Evolutionary conservation across 2,113 vertebrate genomes (phyloP), one percentile per base, ranked within the genome.

Genomic region (Varanus salvator): DNA sequence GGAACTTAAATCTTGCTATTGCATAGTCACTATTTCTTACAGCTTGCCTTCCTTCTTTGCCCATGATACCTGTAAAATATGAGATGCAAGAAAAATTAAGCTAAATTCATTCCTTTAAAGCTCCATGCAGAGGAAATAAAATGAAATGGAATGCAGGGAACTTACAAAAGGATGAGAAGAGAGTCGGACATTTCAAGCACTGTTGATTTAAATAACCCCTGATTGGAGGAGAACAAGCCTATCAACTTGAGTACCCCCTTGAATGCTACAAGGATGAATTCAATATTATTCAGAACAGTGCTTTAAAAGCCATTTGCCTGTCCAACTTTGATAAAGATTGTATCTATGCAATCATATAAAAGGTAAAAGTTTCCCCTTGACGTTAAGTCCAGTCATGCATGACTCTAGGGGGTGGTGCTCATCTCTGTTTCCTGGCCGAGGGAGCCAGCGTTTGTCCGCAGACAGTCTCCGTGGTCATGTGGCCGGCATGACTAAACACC

Each of bases 11-110:
- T 95, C 99, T 98, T 92, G 99, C 98, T 93, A 99, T 98, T 98
- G 99, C 99, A 99, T 99, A 99, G 98, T 99, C 99, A 95, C 99
- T 99, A 97, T 99, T 99, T 96, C 99, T 97, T 93, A 99, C 99
- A 94, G 99, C 99, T 96, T 99, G 99, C 80, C 99, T 97, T 97
- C 99, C 99, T 96, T 99, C 99, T 96, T 99, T 99, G 68, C 99
- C 99, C 99, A 99, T 99, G 96, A 99, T 99, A 92, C 99, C 99
- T 99, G 87, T 25, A 95, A 93, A 1, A 80, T 94, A 96, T 34
- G n/a, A 77, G 38, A 89, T 92, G 80, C 72, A 71, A 96, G 81
- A 21, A 90, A 54, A 92, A 86, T 83, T 25, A 38, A 87, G 27
- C 60, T 85, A 64, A 88, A 84, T 52, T 0, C 3, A 6, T 14